A percentile compares a stretch with the other conserved stretches of the same genome.
phyloP scores from a whole-genome alignment of 2,797 vertebrate genomes.

The Echiichthys vipera region DNA sequence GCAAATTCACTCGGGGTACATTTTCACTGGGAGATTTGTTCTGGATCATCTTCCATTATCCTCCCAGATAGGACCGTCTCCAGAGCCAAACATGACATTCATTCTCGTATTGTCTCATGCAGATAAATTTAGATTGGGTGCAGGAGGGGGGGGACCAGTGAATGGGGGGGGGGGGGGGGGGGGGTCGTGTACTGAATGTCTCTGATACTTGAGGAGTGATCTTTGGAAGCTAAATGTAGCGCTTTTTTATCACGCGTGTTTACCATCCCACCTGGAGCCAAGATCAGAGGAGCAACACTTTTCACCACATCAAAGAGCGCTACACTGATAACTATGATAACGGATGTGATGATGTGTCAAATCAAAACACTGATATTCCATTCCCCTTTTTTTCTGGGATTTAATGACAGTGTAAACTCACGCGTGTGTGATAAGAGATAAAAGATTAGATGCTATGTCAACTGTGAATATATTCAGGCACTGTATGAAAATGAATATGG shows the following conservation, averaged over 20 bases:
- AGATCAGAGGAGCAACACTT: slow-evolving; percentile 66
- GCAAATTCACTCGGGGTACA: slow-evolving; percentile 50
- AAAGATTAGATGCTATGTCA: slow-evolving; percentile 30
- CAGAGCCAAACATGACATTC: slow-evolving; percentile 40
- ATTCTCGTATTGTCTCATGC: slow-evolving; percentile 51
- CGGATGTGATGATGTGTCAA: slow-evolving; percentile 20
- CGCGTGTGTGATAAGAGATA: slow-evolving; percentile 15
- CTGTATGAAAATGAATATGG: neutral
- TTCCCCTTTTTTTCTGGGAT: slow-evolving; percentile 43
- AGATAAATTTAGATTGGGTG: slow-evolving; percentile 58
- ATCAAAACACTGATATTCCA: slow-evolving; percentile 35
- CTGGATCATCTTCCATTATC: slow-evolving; percentile 67
- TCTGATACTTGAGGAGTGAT: slow-evolving; percentile 48
- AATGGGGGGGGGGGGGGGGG: neutral
- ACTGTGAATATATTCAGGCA: slow-evolving; percentile 20
- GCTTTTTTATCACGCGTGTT: slow-evolving; percentile 59
- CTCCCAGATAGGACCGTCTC: slow-evolving; percentile 47
- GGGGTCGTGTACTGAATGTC: slow-evolving; percentile 43
- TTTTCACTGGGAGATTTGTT: slow-evolving; percentile 62
- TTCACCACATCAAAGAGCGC: slow-evolving; percentile 59
- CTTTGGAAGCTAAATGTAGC: slow-evolving; percentile 64
- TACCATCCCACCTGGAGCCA: slow-evolving; percentile 62
- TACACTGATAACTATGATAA: slow-evolving; percentile 46
- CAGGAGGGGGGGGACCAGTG: neutral
- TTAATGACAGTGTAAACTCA: slow-evolving; percentile 38